Percentiles rank a stretch among this genome's conserved stretches.
These are phyloP conservation scores for Drosophila repletoides DNA, from an alignment of 1,140 invertebrate genomes.

Conservation along the genomic window DNA sequence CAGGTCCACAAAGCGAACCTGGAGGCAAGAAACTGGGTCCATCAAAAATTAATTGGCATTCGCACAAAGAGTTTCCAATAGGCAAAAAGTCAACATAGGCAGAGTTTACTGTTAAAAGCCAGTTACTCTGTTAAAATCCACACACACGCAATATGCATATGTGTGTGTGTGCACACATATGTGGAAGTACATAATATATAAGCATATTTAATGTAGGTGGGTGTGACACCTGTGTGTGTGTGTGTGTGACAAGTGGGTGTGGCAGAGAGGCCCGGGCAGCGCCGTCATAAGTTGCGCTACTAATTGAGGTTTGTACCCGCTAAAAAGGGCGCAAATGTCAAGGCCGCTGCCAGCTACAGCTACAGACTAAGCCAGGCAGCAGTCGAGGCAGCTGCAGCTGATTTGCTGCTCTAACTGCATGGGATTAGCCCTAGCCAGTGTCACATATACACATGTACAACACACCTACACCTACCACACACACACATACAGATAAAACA, in stretches of 20 bases:
- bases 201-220: conserved; percentile 10
- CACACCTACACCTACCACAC: neutral
- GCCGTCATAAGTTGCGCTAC: conserved; percentile 56
- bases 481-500: neutral
- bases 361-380: conserved; percentile 6
- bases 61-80: no score
- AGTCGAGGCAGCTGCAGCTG: conserved; percentile 23
- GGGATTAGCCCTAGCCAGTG: conserved; percentile 3
- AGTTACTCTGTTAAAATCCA: neutral
- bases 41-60: no score
- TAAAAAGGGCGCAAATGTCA: conserved; percentile 67
- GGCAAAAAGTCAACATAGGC: neutral
- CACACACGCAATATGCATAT: neutral
- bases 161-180: neutral
- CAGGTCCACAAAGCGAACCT: no score
- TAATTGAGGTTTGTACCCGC: conserved; percentile 56
- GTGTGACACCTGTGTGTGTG: conserved; percentile 67
- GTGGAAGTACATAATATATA: conserved; percentile 14
- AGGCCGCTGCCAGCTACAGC: conserved; percentile 47
- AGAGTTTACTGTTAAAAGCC: conserved; percentile 1
- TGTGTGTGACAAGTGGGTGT: conserved; percentile 61
- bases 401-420: neutral
- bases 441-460: neutral
- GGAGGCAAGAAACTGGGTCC: no score
- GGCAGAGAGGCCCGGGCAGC: conserved; percentile 58